Conservation (phyloP, 2,113 vertebrate species). For the Oryctolagus cuniculus region mOryCun1.1 NC_091435.1:127141501-127142000, state of each 20-base stretch:
- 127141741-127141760: not conserved
- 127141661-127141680: not conserved
- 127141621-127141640: not conserved
- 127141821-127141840: not conserved
- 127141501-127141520: not conserved
- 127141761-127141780: not conserved
- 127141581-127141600: not conserved
- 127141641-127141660: not conserved
- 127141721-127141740: not conserved
- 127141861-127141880: not conserved
- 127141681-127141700: not conserved
- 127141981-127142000: not conserved
- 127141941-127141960: not conserved
- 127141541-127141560: not conserved
- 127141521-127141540: not conserved
- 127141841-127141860: not conserved
- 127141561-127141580: constrained; percentile 14
- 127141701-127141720: not conserved
- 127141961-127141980: not conserved
- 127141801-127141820: not conserved
- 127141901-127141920: not conserved
- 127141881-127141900: not conserved
- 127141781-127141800: not conserved
- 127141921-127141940: not conserved
- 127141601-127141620: not conserved